Conservation (phyloP, 2,113 vertebrate genomes). For the Dendrocopos noguchii region DNA sequence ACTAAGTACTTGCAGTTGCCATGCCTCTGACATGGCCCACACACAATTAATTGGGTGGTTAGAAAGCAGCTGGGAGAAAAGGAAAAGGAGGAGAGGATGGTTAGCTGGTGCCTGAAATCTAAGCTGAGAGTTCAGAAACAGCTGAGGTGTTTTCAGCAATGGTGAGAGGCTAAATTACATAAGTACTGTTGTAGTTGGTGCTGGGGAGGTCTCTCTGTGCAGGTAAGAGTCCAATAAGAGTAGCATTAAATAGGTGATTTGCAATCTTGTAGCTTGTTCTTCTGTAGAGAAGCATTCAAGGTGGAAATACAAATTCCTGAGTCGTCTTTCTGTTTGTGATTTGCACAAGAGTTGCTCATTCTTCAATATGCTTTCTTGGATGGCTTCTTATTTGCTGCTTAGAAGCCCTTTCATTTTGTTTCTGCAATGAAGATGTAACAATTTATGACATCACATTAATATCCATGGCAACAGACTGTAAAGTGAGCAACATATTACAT, state of each 20-base stretch:
- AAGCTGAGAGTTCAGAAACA: neutral
- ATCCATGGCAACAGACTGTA: conserved; percentile 60
- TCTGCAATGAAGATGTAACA: conserved; percentile 55
- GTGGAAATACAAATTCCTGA: neutral
- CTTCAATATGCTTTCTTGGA: neutral
- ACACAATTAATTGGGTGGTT: neutral
- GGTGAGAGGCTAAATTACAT: neutral
- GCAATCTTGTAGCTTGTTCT: neutral
- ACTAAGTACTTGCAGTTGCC: neutral
- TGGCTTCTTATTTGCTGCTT: neutral
- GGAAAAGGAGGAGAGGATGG: neutral
- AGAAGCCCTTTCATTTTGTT: conserved; percentile 47
- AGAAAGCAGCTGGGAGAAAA: neutral
- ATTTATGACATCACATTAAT: conserved; percentile 68
- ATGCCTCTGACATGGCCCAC: neutral
- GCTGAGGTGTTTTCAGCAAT: rapidly evolving
- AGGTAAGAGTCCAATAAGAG: neutral
- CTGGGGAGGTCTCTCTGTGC: neutral
- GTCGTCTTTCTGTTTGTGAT: neutral
- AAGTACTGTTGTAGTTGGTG: neutral
- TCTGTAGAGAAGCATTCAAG: neutral
- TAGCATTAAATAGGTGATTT: neutral
- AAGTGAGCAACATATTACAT: conserved; percentile 56
- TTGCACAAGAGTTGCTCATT: neutral
- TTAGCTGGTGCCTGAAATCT: neutral